Conservation (phyloP, 2,888 invertebrate genomes). For the Myopa testacea region DNA sequence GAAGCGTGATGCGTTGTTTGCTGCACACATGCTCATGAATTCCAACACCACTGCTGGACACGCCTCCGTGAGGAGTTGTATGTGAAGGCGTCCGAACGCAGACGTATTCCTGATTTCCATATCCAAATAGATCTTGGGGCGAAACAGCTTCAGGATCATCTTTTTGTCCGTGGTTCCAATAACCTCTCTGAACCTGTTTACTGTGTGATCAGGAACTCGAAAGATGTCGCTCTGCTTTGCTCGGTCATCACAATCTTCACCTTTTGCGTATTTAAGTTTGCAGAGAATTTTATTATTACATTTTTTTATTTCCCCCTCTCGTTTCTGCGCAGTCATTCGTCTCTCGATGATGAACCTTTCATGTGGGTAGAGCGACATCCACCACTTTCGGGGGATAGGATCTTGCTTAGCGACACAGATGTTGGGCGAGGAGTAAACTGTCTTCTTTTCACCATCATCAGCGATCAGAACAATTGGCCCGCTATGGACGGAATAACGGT, state of each 20-base stretch:
- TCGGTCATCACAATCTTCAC: background rate
- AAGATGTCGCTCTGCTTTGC: background rate
- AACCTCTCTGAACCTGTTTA: background rate
- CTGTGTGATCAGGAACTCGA: background rate
- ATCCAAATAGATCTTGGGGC: slow-evolving; percentile 55
- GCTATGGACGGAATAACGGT: too few relatives aligned
- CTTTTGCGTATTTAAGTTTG: background rate
- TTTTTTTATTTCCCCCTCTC: background rate
- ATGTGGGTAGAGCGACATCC: too few relatives aligned
- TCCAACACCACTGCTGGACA: slow-evolving; percentile 56
- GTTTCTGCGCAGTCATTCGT: background rate
- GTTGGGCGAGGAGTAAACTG: too few relatives aligned
- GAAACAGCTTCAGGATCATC: slow-evolving; percentile 45
- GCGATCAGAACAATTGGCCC: too few relatives aligned
- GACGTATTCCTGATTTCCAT: slow-evolving; percentile 51
- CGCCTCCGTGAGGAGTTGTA: slow-evolving; percentile 57
- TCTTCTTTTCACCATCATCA: too few relatives aligned
- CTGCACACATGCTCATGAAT: slow-evolving; percentile 51
- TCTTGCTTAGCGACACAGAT: too few relatives aligned
- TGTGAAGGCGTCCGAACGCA: slow-evolving; percentile 51
- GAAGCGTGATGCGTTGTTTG: slow-evolving; percentile 38
- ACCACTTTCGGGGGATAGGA: too few relatives aligned
- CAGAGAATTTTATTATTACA: background rate
- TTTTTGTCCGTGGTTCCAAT: background rate
- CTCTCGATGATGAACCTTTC: background rate